phyloP scores from a whole-genome alignment of 2,797 vertebrate species.

The Anabacerthia variegaticeps region DNA sequence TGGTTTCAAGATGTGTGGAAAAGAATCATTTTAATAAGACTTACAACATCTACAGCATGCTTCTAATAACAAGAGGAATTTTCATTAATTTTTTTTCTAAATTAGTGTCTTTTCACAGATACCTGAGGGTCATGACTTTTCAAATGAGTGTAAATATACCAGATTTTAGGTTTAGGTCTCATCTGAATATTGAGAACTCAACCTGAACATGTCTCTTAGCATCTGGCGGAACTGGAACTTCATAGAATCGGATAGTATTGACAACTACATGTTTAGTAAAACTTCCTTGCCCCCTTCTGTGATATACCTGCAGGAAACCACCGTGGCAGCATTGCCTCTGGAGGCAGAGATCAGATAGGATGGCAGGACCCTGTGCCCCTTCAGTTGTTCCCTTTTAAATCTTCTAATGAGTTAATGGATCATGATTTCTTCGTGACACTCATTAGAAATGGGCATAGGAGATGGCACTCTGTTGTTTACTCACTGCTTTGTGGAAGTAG shows the following conservation, averaged over 20 bases:
- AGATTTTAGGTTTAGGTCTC: not conserved
- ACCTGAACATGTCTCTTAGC: not conserved
- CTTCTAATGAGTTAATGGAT: not conserved
- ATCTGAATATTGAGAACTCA: not conserved
- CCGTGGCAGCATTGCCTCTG: not conserved
- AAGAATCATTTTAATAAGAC: not conserved
- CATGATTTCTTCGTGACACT: not conserved
- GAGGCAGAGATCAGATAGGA: not conserved
- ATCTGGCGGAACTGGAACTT: not conserved
- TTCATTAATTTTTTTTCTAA: not conserved
- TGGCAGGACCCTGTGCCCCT: not conserved
- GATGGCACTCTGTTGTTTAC: not conserved
- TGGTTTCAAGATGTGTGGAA: not conserved
- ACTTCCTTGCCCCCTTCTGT: not conserved
- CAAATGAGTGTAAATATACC: not conserved
- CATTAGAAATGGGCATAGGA: not conserved
- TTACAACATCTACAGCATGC: not conserved
- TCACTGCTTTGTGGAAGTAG: not conserved
- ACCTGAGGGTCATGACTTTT: not conserved
- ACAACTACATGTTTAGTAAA: not conserved
- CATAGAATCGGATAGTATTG: not conserved
- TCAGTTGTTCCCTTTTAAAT: not conserved
- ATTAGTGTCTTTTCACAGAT: not conserved
- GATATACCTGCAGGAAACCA: not conserved
- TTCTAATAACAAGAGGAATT: not conserved